Conservation (phyloP, 2,797 vertebrate genomes). For the Alcedo atthis region DNA sequence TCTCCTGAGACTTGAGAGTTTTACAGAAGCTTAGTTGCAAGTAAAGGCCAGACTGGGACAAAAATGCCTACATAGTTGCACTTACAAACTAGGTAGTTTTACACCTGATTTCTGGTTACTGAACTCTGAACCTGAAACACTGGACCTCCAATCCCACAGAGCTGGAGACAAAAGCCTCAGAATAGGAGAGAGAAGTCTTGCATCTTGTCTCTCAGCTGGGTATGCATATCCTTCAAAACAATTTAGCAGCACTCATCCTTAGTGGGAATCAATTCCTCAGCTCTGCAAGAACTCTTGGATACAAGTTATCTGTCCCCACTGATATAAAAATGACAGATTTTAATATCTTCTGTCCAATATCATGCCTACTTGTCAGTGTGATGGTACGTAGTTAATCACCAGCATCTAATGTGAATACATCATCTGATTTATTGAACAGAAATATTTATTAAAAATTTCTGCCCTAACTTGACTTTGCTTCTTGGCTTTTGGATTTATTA, state of each 20-base stretch:
- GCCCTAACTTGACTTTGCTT: constrained; percentile 24
- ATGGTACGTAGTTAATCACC: constrained; percentile 18
- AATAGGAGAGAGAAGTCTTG: accelerated
- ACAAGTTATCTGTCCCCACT: constrained; percentile 30
- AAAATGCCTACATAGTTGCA: neutral
- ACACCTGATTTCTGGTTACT: neutral
- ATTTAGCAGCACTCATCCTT: constrained; percentile 35
- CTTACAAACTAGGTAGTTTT: neutral
- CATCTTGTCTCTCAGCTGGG: neutral
- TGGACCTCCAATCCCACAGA: neutral
- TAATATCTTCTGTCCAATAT: constrained; percentile 53
- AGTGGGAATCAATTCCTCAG: constrained; percentile 30
- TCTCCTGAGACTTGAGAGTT: neutral
- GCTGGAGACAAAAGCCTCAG: neutral
- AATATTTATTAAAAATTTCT: constrained; percentile 34
- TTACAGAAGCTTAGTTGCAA: neutral
- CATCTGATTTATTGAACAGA: constrained; percentile 56
- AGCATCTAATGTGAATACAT: constrained; percentile 37
- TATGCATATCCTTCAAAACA: neutral
- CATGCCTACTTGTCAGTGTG: constrained; percentile 50
- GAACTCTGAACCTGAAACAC: neutral
- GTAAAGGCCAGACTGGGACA: neutral
- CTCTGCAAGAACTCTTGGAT: neutral
- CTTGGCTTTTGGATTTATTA: constrained; percentile 46
- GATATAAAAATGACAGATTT: constrained; percentile 56